A percentile compares a stretch with the other conserved stretches of the same genome.
phyloP scores from a whole-genome alignment of 2,113 vertebrate genomes.

The Psilopsiagon aymara region DNA sequence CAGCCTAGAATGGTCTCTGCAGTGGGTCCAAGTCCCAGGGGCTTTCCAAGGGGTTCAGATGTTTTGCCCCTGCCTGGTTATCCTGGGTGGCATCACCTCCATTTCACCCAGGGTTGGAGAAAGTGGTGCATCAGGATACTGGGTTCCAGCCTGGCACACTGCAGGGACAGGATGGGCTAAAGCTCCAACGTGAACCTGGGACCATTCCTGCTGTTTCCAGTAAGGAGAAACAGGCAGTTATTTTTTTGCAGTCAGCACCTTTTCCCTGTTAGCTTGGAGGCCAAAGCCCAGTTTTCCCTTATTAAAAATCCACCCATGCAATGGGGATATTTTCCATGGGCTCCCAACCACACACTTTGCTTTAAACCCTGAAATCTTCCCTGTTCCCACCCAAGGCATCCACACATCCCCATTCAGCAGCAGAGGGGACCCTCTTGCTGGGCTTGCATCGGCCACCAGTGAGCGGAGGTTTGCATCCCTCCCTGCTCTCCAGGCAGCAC shows the following conservation, averaged over 20 bases:
- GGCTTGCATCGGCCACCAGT: neutral
- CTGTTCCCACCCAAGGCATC: accelerated
- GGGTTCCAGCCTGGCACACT: neutral
- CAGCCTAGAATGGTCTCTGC: neutral
- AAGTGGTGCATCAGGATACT: accelerated
- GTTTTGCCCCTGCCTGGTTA: neutral
- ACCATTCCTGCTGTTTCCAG: neutral
- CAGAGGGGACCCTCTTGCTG: neutral
- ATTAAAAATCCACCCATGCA: neutral
- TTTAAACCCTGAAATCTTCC: neutral
- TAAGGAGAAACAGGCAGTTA: neutral
- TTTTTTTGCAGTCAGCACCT: neutral
- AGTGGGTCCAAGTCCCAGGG: neutral
- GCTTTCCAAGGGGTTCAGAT: neutral
- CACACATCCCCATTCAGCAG: accelerated
- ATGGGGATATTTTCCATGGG: neutral
- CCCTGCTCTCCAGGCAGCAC: neutral
- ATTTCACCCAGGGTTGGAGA: neutral
- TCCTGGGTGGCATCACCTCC: neutral
- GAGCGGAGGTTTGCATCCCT: neutral
- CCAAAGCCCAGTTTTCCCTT: neutral
- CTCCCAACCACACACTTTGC: accelerated
- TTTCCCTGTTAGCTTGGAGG: neutral
- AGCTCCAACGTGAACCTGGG: neutral
- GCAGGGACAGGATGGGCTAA: neutral